These are phyloP conservation scores for Neelides sp. DNA, from an alignment of 1,140 invertebrate genomes.

Conservation along the genomic window DNA sequence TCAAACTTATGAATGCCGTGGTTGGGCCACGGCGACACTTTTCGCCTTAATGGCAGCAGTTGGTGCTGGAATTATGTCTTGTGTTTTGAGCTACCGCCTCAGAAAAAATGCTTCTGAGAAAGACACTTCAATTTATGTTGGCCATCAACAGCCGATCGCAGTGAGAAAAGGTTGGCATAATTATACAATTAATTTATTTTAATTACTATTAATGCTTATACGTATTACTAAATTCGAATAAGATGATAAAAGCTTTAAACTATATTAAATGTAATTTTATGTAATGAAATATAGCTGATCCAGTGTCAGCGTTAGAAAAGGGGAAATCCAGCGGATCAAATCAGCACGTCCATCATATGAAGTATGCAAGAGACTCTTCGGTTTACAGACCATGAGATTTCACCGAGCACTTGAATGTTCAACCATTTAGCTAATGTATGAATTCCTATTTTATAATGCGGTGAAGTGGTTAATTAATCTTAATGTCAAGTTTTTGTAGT, in stretches of 20 bases:
- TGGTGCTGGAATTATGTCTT: conserved; percentile 18
- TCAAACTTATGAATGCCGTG: conserved; percentile 23
- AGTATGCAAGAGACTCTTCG: conserved; percentile 27
- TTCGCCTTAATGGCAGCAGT: conserved; percentile 11
- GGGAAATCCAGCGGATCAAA: conserved; percentile 6
- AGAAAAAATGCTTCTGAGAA: conserved; percentile 9
- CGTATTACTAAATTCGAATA: background rate
- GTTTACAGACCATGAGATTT: conserved; percentile 18
- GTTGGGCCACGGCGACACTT: conserved; percentile 24
- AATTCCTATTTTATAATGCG: background rate
- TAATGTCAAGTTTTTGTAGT: background rate
- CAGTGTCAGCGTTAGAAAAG: background rate
- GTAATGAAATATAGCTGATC: background rate
- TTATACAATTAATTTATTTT: background rate
- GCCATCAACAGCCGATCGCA: conserved; percentile 13
- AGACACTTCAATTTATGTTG: conserved; percentile 7
- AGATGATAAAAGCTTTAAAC: background rate
- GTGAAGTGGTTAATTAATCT: background rate
- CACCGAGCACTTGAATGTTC: too few relatives aligned
- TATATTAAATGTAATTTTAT: conserved; percentile 1
- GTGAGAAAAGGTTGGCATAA: conserved; percentile 7
- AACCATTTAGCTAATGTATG: background rate
- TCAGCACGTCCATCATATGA: conserved; percentile 15
- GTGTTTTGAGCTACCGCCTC: conserved; percentile 22
- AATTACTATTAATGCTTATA: conserved; percentile 3